Evolutionary conservation across 2,888 invertebrate species (phyloP).

Genomic region (Imbricaverruca yamaguchii): DNA sequence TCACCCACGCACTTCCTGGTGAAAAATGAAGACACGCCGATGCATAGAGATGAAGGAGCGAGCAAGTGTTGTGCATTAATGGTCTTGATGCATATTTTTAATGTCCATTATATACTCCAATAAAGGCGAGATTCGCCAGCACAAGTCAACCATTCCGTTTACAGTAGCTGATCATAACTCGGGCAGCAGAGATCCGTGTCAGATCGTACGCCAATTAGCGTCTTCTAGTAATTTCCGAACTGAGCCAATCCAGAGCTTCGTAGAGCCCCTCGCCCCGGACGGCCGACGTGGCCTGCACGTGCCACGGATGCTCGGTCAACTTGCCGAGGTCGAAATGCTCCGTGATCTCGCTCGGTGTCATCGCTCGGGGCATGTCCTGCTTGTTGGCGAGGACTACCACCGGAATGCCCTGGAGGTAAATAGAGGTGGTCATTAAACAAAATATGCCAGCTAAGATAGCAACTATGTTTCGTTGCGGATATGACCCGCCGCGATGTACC

Average conservation of each 20-base stretch:
- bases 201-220: neutral
- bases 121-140: no score
- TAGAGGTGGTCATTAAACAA: neutral
- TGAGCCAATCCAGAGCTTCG: slow-evolving; percentile 6
- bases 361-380: neutral
- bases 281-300: slow-evolving; percentile 14
- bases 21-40: no score
- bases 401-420: neutral
- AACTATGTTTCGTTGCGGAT: no score
- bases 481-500: no score
- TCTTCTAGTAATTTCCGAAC: neutral
- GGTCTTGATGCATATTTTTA: no score
- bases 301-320: neutral
- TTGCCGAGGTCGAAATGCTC: neutral
- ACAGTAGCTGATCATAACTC: no score
- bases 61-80: no score
- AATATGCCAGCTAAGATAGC: neutral
- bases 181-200: no score
- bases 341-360: slow-evolving; percentile 9
- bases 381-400: slow-evolving; percentile 4
- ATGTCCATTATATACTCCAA: no score
- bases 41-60: no score
- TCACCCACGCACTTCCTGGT: no score
- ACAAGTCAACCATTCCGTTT: no score
- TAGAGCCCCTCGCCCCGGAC: neutral